phyloP scores from a whole-genome alignment of 2,888 invertebrate species.

The Megastigmus dorsalis region DNA sequence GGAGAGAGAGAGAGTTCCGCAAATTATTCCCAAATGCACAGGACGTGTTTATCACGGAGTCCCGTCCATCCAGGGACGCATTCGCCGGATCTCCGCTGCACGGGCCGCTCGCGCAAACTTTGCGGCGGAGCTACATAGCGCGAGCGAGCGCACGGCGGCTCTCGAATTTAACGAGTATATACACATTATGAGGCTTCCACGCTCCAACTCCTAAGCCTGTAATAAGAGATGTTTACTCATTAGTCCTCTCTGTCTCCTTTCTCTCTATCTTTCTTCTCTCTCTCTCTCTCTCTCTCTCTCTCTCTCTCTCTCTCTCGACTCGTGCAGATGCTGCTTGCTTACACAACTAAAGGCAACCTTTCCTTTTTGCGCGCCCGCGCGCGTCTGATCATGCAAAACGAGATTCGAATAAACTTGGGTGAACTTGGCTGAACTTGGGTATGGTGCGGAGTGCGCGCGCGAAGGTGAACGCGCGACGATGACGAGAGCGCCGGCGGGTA shows the following conservation, averaged over 20 bases:
- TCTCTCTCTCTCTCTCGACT: not conserved
- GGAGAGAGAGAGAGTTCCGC: no score
- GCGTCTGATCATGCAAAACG: slow-evolving; percentile 34
- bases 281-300: not conserved
- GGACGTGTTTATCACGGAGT: slow-evolving; percentile 41
- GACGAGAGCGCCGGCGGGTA: slow-evolving; percentile 1
- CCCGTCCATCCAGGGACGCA: slow-evolving; percentile 33
- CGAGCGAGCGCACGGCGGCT: not conserved
- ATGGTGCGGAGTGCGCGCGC: slow-evolving; percentile 1
- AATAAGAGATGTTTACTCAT: slow-evolving; percentile 52
- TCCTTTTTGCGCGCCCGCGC: slow-evolving; percentile 3
- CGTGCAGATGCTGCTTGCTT: no score
- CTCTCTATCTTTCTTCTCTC: not conserved
- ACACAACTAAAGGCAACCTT: no score
- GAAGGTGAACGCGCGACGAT: slow-evolving; percentile 9
- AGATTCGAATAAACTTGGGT: slow-evolving; percentile 49
- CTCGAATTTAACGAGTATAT: no score
- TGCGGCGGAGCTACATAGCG: not conserved
- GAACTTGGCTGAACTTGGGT: no score
- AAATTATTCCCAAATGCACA: slow-evolving; percentile 49
- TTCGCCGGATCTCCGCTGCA: slow-evolving; percentile 19
- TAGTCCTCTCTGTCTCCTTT: not conserved
- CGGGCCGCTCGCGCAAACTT: slow-evolving; percentile 11
- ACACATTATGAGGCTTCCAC: slow-evolving; percentile 21
- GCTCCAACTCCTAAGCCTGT: slow-evolving; percentile 29